Percentiles rank a stretch among this genome's conserved stretches.
Evolutionary conservation across 2,797 vertebrate species (phyloP).

Genomic region (Pachyuromys duprasi): DNA sequence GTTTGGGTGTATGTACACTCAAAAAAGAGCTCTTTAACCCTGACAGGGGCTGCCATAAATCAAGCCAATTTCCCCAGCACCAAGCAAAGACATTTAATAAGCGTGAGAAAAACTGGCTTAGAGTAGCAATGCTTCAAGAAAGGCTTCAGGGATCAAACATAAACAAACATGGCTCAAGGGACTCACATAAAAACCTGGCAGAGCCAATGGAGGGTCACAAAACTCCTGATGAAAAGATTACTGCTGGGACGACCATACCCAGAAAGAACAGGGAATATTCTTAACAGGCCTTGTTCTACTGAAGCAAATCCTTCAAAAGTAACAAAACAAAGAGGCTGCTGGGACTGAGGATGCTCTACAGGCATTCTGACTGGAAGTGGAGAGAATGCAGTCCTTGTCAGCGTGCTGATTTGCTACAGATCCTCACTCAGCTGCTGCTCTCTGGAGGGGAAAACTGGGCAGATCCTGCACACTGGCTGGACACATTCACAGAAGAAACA

Average conservation of each 20-base stretch:
- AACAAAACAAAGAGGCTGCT: not conserved
- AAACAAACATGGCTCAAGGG: slow-evolving; percentile 79
- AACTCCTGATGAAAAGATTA: slow-evolving; percentile 23
- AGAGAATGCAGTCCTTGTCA: not conserved
- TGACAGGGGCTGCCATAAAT: slow-evolving; percentile 73
- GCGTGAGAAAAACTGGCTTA: slow-evolving; percentile 80
- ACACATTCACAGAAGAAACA: not conserved
- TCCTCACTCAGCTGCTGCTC: not conserved
- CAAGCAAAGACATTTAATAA: slow-evolving; percentile 72
- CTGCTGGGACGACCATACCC: not conserved
- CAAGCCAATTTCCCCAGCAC: slow-evolving; percentile 75
- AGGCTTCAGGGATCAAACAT: slow-evolving; percentile 69
- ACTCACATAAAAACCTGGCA: slow-evolving; percentile 74
- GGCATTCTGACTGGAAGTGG: not conserved
- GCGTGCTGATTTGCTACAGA: not conserved
- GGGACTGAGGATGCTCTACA: too few species aligned
- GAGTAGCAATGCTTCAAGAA: slow-evolving; percentile 66
- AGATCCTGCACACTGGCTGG: not conserved
- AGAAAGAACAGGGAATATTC: not conserved
- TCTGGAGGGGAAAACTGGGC: rapidly evolving
- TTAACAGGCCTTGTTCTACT: not conserved
- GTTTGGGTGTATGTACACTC: slow-evolving; percentile 58
- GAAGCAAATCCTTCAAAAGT: not conserved
- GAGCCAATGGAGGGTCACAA: slow-evolving; percentile 44
- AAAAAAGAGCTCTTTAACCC: not conserved